Percentiles rank a stretch among this genome's conserved stretches.
phyloP scores from a whole-genome alignment of 2,888 invertebrate genomes.

The Ypsolopha sequella region DNA sequence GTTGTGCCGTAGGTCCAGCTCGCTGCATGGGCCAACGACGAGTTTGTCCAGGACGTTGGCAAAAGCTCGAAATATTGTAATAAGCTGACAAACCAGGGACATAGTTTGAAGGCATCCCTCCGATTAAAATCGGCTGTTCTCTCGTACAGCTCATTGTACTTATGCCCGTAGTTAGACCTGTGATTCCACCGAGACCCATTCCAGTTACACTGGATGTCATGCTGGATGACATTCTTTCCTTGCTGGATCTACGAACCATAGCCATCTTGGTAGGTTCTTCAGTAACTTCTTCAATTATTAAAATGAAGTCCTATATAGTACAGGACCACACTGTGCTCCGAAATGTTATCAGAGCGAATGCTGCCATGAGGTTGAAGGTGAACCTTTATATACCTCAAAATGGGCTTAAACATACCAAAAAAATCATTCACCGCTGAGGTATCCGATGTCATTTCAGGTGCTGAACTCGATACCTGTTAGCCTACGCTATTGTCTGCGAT shows the following conservation, averaged over 20 bases:
- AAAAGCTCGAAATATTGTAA: slow-evolving; percentile 65
- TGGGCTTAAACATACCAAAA: slow-evolving; percentile 13
- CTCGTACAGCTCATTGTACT: slow-evolving; percentile 55
- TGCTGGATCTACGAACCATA: slow-evolving; percentile 54
- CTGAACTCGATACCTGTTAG: slow-evolving; percentile 34
- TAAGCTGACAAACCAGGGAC: slow-evolving; percentile 62
- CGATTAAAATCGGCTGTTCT: slow-evolving; percentile 61
- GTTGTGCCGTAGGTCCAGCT: slow-evolving; percentile 61
- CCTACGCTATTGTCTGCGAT: slow-evolving; percentile 36
- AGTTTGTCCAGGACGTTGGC: slow-evolving; percentile 62
- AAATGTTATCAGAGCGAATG: slow-evolving; percentile 60
- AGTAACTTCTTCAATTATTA: neutral
- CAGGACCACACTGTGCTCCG: slow-evolving; percentile 48
- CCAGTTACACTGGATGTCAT: slow-evolving; percentile 67
- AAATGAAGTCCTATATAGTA: neutral
- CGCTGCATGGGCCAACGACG: slow-evolving; percentile 63
- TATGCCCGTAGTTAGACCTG: slow-evolving; percentile 56
- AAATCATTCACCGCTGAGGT: slow-evolving; percentile 49
- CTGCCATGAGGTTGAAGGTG: slow-evolving; percentile 21
- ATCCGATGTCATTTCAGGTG: slow-evolving; percentile 46
- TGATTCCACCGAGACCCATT: slow-evolving; percentile 62
- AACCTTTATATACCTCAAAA: slow-evolving; percentile 37
- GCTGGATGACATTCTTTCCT: slow-evolving; percentile 66
- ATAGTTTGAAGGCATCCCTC: slow-evolving; percentile 66
- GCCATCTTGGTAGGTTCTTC: slow-evolving; percentile 30